These are phyloP conservation scores for Pachyseris speciosa DNA, from an alignment of 64 coral and sea anemone genomes.

Conservation along the genomic window DNA sequence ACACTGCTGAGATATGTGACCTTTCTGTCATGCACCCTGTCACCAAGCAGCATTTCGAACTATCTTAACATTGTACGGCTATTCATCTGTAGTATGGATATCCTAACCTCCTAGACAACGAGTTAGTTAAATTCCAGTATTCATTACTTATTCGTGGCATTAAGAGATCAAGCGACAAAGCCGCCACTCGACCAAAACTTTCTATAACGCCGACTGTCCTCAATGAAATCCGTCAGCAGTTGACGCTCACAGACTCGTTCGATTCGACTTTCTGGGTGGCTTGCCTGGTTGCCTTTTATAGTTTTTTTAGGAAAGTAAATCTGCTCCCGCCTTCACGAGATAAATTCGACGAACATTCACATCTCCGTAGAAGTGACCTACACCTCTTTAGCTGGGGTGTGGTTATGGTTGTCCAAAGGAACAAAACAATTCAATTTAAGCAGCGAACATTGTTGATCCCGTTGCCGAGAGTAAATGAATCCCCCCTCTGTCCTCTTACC, in stretches of 20 bases:
- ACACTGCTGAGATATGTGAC: neutral
- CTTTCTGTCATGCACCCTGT: conserved; percentile 17
- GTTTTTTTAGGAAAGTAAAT: conserved; percentile 13
- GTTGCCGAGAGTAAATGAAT: neutral
- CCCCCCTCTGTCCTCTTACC: neutral
- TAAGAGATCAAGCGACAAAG: no score
- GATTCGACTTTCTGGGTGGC: no score
- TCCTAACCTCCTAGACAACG: neutral
- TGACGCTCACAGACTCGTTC: no score
- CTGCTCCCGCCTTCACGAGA: conserved; percentile 14
- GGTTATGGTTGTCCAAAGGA: conserved; percentile 8
- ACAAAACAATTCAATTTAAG: conserved; percentile 40
- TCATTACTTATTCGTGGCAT: neutral
- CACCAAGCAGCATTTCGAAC: neutral
- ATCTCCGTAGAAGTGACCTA: conserved; percentile 9
- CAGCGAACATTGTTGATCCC: conserved; percentile 24
- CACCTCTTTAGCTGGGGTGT: conserved; percentile 16
- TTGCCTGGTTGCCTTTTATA: no score
- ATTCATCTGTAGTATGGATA: neutral
- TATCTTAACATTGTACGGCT: conserved; percentile 3
- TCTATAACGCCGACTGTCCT: no score
- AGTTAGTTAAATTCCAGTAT: neutral
- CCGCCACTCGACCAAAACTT: no score
- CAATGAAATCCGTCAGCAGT: no score
- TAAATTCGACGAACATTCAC: neutral